Percentiles rank a stretch among this genome's conserved stretches.
Conservation (phyloP, 2,113 vertebrate genomes). For the Chaenocephalus aceratus region DNA sequence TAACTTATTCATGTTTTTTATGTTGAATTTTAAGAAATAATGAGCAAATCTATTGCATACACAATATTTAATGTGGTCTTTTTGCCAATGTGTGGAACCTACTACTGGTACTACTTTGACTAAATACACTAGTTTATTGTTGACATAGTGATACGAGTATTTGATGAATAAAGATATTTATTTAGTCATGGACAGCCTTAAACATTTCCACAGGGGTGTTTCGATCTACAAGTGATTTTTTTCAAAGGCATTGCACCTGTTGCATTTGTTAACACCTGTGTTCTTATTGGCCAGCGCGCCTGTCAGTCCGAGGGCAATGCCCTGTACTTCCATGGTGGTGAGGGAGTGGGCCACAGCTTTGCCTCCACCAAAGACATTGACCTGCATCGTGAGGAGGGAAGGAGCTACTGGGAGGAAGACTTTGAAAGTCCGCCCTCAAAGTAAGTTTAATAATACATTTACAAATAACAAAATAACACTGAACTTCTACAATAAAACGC, state of each 20-base stretch:
- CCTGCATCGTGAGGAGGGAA: conserved; percentile 91
- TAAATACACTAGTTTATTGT: no score
- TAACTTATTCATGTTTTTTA: no score
- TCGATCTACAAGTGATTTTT: background rate
- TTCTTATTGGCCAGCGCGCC: conserved; percentile 89
- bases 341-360: conserved; percentile 91
- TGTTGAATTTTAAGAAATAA: no score
- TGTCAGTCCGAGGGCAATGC: conserved; percentile 97
- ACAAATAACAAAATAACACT: background rate
- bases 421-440: conserved; percentile 94
- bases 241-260: background rate
- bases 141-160: no score
- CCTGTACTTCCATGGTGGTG: conserved; percentile 97
- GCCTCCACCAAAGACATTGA: conserved; percentile 94
- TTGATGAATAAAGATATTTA: no score
- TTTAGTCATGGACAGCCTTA: no score
- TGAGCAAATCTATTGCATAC: no score
- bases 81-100: no score
- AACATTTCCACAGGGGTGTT: background rate
- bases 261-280: conserved; percentile 11
- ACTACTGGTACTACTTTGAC: no score
- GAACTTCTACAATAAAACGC: conserved; percentile 1
- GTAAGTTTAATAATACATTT: conserved; percentile 79
- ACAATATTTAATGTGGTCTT: no score
- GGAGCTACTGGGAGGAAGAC: conserved; percentile 96